Percentiles rank a stretch among this genome's conserved stretches.
Evolutionary conservation across 2,113 vertebrate species (phyloP).

Genomic region (Quiscalus mexicanus): DNA sequence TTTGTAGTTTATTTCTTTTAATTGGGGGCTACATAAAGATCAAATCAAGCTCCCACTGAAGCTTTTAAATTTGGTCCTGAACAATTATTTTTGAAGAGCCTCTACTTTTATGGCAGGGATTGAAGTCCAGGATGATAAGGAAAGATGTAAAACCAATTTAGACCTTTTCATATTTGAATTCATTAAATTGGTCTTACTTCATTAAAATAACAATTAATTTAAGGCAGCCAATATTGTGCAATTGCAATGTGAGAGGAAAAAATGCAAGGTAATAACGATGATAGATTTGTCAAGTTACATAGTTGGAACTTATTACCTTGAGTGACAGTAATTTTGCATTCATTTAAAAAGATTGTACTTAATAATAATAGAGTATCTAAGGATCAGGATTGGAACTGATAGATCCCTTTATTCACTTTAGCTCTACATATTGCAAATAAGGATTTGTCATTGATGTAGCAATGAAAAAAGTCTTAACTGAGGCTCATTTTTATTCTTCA

Average conservation of each 20-base stretch:
- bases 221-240: constrained; percentile 1
- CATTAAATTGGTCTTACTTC: constrained; percentile 23
- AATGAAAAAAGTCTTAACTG: constrained; percentile 29
- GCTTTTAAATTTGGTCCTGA: background rate
- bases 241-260: background rate
- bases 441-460: constrained; percentile 41
- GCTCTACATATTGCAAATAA: constrained; percentile 17
- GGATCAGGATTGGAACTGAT: constrained; percentile 20
- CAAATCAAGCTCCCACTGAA: background rate
- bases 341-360: constrained; percentile 11
- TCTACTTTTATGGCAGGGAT: background rate
- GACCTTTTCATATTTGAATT: constrained; percentile 29
- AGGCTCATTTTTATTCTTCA: constrained; percentile 32
- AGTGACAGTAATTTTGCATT: constrained; percentile 49
- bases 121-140: constrained; percentile 22
- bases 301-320: constrained; percentile 35
- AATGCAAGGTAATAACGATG: constrained; percentile 12
- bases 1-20: background rate
- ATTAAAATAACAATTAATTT: constrained; percentile 63
- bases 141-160: constrained; percentile 35
- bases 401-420: constrained; percentile 16
- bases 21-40: background rate
- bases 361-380: constrained; percentile 41
- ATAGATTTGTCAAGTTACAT: constrained; percentile 43
- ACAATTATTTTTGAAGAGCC: constrained; percentile 27